Evolutionary conservation across 1,140 invertebrate genomes (phyloP).

Genomic region (Eupristina koningsbergeri): DNA sequence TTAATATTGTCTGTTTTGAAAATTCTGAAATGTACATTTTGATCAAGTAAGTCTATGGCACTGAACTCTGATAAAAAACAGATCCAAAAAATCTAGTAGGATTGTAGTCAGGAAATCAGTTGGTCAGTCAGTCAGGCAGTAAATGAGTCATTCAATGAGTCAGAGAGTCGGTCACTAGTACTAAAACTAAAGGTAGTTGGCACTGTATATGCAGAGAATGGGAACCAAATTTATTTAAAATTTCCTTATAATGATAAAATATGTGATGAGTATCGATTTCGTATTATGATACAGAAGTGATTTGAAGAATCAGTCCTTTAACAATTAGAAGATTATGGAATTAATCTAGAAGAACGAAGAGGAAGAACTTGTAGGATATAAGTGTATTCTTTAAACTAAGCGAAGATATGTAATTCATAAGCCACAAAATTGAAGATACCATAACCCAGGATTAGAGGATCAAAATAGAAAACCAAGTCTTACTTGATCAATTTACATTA

Average conservation of each 20-base stretch:
- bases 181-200: constrained; percentile 35
- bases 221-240: constrained; percentile 40
- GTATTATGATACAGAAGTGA: not conserved
- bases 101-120: constrained; percentile 4
- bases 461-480: constrained; percentile 64
- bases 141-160: too few species aligned
- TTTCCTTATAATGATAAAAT: not conserved
- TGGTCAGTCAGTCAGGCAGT: too few species aligned
- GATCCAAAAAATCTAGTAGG: constrained; percentile 3
- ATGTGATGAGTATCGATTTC: not conserved
- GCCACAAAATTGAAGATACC: not conserved
- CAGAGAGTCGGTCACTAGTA: not conserved
- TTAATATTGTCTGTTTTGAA: constrained; percentile 48
- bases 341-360: constrained; percentile 12
- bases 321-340: constrained; percentile 15
- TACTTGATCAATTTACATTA: constrained; percentile 74
- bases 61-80: constrained; percentile 28
- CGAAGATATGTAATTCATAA: constrained; percentile 1
- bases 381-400: not conserved
- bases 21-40: constrained; percentile 58
- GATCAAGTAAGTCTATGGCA: constrained; percentile 74
- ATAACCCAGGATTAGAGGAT: not conserved
- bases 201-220: constrained; percentile 8
- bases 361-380: constrained; percentile 11
- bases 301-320: constrained; percentile 5